phyloP scores from a whole-genome alignment of 2,888 invertebrate species.

The Allygus modestus region DNA sequence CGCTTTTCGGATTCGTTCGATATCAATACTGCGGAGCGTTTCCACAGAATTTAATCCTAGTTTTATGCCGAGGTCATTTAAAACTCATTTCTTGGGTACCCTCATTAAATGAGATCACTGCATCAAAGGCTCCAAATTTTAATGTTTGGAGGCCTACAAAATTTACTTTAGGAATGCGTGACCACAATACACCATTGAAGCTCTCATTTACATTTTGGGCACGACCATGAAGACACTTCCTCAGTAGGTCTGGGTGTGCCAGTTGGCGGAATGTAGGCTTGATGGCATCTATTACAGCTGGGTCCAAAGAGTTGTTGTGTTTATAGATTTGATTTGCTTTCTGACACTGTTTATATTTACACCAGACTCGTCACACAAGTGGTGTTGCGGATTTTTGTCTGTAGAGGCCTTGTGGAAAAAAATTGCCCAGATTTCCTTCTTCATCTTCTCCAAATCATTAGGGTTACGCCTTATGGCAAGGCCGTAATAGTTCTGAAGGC shows the following conservation, averaged over 20 bases:
- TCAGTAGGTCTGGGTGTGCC: constrained; percentile 22
- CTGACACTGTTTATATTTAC: constrained; percentile 66
- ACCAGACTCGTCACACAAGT: constrained; percentile 69
- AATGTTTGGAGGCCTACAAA: constrained; percentile 14
- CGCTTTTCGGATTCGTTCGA: not conserved
- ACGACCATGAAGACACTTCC: constrained; percentile 1
- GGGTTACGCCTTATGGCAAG: constrained; percentile 68
- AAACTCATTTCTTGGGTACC: not conserved
- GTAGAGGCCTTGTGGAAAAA: constrained; percentile 69
- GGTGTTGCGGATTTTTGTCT: constrained; percentile 68
- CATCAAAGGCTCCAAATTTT: constrained; percentile 26
- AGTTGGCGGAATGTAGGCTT: not conserved
- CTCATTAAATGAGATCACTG: constrained; percentile 31
- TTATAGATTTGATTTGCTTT: not conserved
- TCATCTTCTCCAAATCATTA: constrained; percentile 67
- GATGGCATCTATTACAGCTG: constrained; percentile 33
- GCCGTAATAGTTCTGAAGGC: constrained; percentile 69
- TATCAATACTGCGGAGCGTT: not conserved
- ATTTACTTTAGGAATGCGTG: constrained; percentile 32
- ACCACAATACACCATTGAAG: constrained; percentile 39
- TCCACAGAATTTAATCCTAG: not conserved
- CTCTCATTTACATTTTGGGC: constrained; percentile 42
- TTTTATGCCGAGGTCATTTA: constrained; percentile 2
- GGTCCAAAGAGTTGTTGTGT: not conserved
- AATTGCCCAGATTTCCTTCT: constrained; percentile 54